Evolutionary conservation across 1,140 invertebrate species (phyloP).

Genomic region (Platyura marginata): DNA sequence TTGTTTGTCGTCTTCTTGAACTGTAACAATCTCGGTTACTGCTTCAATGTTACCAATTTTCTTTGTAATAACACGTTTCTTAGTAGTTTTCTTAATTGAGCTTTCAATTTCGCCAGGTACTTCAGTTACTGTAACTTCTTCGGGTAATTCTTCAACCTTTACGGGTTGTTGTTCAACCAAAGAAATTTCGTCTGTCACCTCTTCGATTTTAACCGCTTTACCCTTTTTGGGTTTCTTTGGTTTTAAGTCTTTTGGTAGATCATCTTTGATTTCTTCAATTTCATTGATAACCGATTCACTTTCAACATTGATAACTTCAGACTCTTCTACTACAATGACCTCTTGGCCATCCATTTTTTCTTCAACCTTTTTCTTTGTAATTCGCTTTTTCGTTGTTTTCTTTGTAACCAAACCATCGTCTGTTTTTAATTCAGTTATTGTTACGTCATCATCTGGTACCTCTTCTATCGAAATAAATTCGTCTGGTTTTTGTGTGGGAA

Average conservation of each 20-base stretch:
- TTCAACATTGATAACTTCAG: neutral
- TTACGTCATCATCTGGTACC: neutral
- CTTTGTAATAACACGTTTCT: slow-evolving; percentile 21
- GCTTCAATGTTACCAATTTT: slow-evolving; percentile 13
- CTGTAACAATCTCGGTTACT: slow-evolving; percentile 23
- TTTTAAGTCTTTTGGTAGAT: slow-evolving; percentile 13
- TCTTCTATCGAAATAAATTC: slow-evolving; percentile 9
- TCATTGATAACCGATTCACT: neutral
- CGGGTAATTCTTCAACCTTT: slow-evolving; percentile 4
- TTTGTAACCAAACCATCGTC: slow-evolving; percentile 9
- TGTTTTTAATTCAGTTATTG: neutral
- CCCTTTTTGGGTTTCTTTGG: neutral
- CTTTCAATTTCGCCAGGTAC: neutral
- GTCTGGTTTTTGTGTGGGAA: too few species aligned
- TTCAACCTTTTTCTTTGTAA: slow-evolving; percentile 15
- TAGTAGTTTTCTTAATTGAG: slow-evolving; percentile 6
- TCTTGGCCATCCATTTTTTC: slow-evolving; percentile 1
- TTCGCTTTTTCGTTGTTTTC: slow-evolving; percentile 18
- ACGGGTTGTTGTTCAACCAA: neutral
- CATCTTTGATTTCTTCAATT: neutral
- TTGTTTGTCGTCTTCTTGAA: slow-evolving; percentile 21
- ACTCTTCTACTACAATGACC: neutral
- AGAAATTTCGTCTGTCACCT: neutral
- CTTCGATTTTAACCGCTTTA: neutral
- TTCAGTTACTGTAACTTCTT: slow-evolving; percentile 5